Percentiles rank a stretch among this genome's conserved stretches.
These are phyloP conservation scores for Xerus rutilus DNA, from an alignment of 2,797 vertebrate species.

Conservation along the genomic window DNA sequence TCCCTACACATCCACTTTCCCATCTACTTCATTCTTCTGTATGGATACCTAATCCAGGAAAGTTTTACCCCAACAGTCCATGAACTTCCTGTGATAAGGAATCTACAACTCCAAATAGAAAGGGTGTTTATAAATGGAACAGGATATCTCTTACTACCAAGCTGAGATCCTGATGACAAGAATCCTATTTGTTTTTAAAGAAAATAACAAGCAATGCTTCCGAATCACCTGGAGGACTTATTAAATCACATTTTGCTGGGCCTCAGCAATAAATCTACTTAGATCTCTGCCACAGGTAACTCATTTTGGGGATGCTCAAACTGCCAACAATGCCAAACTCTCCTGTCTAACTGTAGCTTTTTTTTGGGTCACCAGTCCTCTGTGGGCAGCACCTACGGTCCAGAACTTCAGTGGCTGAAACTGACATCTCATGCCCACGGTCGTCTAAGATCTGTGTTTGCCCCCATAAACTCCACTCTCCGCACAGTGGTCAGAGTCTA, in stretches of 20 bases:
- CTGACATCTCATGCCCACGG: not conserved
- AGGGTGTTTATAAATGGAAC: slow-evolving; percentile 29
- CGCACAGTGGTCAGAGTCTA: not conserved
- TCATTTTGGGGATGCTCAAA: not conserved
- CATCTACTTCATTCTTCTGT: slow-evolving; percentile 3
- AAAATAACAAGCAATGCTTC: slow-evolving; percentile 1
- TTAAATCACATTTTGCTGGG: not conserved
- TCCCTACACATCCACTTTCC: not conserved
- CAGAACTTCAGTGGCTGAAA: not conserved
- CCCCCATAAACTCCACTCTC: not conserved
- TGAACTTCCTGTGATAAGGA: slow-evolving; percentile 10
- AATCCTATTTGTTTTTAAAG: not conserved
- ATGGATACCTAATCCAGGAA: slow-evolving; percentile 19
- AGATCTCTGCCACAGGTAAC: slow-evolving; percentile 12
- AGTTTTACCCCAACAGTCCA: not conserved
- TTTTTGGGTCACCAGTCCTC: not conserved
- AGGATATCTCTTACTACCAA: slow-evolving; percentile 1
- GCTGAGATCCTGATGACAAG: slow-evolving; percentile 1
- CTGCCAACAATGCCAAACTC: not conserved
- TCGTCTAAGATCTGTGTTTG: not conserved
- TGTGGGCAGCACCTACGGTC: not conserved
- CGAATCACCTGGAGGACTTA: not conserved
- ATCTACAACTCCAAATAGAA: not conserved
- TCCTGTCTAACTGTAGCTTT: not conserved
- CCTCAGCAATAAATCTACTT: not conserved